phyloP scores from a whole-genome alignment of 1,140 invertebrate species.

The Varroa destructor region DNA sequence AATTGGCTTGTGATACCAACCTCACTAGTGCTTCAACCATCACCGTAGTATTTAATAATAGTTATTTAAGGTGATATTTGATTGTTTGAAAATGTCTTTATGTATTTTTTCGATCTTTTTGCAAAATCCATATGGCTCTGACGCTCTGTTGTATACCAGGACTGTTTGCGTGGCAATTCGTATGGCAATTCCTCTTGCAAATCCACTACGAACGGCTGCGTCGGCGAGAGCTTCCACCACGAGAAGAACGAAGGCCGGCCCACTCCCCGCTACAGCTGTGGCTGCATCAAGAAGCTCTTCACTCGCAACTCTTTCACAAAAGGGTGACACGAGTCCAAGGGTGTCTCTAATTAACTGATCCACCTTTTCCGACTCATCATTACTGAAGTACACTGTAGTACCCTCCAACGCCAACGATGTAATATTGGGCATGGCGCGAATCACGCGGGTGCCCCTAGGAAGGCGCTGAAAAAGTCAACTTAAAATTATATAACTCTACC shows the following conservation, averaged over 20 bases:
- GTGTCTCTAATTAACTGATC: not conserved
- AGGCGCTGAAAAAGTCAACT: not conserved
- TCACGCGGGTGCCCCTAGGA: not conserved
- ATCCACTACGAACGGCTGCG: not conserved
- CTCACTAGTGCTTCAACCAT: too few relatives aligned
- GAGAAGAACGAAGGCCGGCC: not conserved
- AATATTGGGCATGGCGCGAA: conserved; percentile 12
- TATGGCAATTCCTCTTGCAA: not conserved
- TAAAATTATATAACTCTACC: too few relatives aligned
- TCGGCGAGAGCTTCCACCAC: not conserved
- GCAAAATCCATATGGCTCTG: too few relatives aligned
- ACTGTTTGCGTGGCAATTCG: conserved; percentile 11
- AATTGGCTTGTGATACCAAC: too few relatives aligned
- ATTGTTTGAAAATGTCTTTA: too few relatives aligned
- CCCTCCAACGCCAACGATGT: not conserved
- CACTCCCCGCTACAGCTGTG: not conserved
- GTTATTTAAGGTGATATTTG: too few relatives aligned
- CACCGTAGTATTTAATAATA: too few relatives aligned
- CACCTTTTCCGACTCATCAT: not conserved
- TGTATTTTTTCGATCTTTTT: too few relatives aligned
- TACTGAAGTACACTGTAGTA: not conserved
- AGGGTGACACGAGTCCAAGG: not conserved
- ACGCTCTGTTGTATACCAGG: not conserved
- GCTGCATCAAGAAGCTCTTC: conserved; percentile 11
- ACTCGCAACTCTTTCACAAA: not conserved